Conservation (phyloP, 2,113 vertebrate species). For the Mesitornis unicolor region DNA sequence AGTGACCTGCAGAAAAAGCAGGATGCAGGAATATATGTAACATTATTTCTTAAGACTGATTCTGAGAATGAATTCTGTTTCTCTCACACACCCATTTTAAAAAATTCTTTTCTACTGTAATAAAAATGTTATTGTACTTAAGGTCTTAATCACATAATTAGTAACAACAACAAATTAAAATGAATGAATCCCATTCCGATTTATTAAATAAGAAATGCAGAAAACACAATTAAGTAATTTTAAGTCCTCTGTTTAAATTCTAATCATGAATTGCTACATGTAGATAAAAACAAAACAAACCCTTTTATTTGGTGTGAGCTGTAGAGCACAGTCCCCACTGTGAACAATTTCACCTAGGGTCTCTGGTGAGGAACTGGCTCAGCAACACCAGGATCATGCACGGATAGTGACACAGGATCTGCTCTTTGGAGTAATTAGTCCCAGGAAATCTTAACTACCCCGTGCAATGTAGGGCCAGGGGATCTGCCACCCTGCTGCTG, state of each 20-base stretch:
- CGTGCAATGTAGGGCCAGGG: too few relatives aligned
- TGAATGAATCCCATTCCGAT: background rate
- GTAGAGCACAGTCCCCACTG: background rate
- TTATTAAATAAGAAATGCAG: background rate
- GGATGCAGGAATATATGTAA: background rate
- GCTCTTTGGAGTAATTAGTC: background rate
- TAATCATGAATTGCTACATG: background rate
- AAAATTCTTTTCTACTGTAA: background rate
- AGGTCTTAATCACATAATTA: background rate
- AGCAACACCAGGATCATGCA: background rate
- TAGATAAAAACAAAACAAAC: background rate
- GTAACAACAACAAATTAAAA: background rate
- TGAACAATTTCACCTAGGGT: too few relatives aligned
- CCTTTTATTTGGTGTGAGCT: background rate
- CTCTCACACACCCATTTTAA: background rate
- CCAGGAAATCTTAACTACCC: background rate
- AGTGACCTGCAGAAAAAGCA: background rate
- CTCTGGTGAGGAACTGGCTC: background rate
- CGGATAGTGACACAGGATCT: background rate
- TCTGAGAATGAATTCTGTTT: background rate
- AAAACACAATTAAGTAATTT: background rate
- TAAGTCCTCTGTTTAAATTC: background rate
- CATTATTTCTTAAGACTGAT: background rate
- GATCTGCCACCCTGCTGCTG: background rate
- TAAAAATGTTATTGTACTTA: background rate